Percentiles rank a stretch among this genome's conserved stretches.
These are phyloP conservation scores for Loris lydekkerianus DNA, from an alignment of 2,797 vertebrate species.

Conservation along the genomic window DNA sequence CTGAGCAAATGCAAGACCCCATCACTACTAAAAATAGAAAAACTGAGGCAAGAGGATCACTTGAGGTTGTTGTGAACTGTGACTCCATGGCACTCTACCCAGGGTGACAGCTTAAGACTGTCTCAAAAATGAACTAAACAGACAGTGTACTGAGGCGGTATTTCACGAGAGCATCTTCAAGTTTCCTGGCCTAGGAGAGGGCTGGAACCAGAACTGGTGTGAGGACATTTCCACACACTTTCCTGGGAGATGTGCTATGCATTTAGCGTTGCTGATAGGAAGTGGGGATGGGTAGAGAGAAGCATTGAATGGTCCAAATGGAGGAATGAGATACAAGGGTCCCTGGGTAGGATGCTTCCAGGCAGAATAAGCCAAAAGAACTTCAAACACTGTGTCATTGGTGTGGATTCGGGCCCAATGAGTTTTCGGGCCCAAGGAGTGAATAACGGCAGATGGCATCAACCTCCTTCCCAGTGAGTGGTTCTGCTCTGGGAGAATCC, in stretches of 20 bases:
- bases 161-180: not conserved
- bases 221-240: not conserved
- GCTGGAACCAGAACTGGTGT: not conserved
- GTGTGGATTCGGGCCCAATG: not conserved
- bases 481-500: not conserved
- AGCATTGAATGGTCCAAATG: not conserved
- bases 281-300: not conserved
- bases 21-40: too few species aligned
- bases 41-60: too few species aligned
- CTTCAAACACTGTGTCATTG: not conserved
- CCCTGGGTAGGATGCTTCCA: not conserved
- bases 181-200: not conserved
- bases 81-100: too few species aligned
- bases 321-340: not conserved
- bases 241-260: not conserved
- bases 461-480: not conserved
- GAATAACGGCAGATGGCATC: not conserved
- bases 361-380: not conserved
- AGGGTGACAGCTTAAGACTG: too few species aligned
- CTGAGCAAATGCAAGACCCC: too few species aligned
- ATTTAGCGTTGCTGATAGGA: not conserved
- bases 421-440: not conserved
- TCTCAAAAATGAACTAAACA: too few species aligned
- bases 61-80: too few species aligned
- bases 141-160: not conserved